Evolutionary conservation across 64 coral and sea anemone species (phyloP).

Genomic region (Catalaphyllia jardinei): DNA sequence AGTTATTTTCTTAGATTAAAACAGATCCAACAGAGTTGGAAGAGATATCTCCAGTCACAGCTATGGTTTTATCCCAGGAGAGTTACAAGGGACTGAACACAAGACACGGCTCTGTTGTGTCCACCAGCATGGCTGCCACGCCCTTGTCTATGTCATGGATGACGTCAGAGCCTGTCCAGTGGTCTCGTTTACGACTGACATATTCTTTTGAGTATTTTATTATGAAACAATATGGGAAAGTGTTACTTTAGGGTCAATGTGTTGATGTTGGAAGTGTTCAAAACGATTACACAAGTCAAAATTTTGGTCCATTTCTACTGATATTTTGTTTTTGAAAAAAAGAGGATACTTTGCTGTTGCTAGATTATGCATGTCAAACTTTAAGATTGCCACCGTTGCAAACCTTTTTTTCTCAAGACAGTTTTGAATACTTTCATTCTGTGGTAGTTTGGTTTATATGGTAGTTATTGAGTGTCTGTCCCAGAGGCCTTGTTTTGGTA

Average conservation of each 20-base stretch:
- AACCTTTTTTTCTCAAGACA: background rate
- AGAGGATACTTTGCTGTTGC: background rate
- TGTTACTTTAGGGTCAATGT: slow-evolving; percentile 28
- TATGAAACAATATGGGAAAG: slow-evolving; percentile 85
- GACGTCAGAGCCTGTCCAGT: slow-evolving; percentile 77
- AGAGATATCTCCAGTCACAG: slow-evolving; percentile 52
- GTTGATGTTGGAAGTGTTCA: too few species aligned
- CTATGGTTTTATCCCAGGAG: slow-evolving; percentile 37
- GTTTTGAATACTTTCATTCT: background rate
- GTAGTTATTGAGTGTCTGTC: too few species aligned
- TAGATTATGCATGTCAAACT: background rate
- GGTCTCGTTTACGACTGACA: slow-evolving; percentile 78
- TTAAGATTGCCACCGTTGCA: background rate
- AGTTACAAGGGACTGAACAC: slow-evolving; percentile 33
- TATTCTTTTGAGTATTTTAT: slow-evolving; percentile 92
- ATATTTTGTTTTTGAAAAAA: too few species aligned
- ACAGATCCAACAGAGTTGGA: slow-evolving; percentile 53
- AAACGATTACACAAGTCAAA: background rate
- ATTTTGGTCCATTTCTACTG: too few species aligned
- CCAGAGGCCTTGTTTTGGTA: background rate
- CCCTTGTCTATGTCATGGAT: slow-evolving; percentile 40
- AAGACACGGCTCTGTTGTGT: slow-evolving; percentile 1
- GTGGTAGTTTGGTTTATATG: background rate
- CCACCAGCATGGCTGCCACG: slow-evolving; percentile 40
- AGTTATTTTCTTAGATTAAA: slow-evolving; percentile 41